phyloP scores from a whole-genome alignment of 2,113 vertebrate genomes.

The Mirounga angustirostris region DNA sequence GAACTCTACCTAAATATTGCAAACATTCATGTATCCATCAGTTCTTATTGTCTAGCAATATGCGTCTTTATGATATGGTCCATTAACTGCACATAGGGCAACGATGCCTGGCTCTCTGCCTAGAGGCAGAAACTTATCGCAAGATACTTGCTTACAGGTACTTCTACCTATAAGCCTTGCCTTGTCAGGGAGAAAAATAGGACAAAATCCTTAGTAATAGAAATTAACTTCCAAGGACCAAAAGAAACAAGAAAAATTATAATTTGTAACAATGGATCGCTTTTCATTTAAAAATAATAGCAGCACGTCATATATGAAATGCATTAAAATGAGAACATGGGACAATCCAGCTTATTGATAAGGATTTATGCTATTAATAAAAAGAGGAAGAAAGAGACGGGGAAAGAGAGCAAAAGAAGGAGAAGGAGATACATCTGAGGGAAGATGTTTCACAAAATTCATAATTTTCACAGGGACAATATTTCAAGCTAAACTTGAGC shows the following conservation, averaged over 20 bases:
- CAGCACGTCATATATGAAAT: not conserved
- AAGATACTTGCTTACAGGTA: not conserved
- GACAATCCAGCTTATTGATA: not conserved
- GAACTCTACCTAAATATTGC: not conserved
- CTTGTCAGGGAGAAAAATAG: not conserved
- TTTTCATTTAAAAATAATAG: not conserved
- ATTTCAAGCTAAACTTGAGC: conserved; percentile 36
- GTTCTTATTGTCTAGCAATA: not conserved
- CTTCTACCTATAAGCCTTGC: not conserved
- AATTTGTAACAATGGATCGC: not conserved
- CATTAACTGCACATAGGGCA: not conserved
- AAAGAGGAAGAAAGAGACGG: not conserved
- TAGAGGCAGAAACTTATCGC: not conserved
- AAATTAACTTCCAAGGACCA: not conserved
- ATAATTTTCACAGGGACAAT: conserved; percentile 17
- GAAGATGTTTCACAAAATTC: conserved; percentile 18
- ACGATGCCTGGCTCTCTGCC: not conserved
- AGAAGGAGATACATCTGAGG: no score
- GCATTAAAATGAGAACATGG: not conserved
- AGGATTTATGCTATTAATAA: not conserved
- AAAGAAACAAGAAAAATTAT: not conserved
- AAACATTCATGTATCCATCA: not conserved
- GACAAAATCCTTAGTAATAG: not conserved
- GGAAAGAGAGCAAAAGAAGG: not conserved
- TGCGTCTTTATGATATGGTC: not conserved